phyloP scores from a whole-genome alignment of 1,140 invertebrate species.

The Platyura marginata region DNA sequence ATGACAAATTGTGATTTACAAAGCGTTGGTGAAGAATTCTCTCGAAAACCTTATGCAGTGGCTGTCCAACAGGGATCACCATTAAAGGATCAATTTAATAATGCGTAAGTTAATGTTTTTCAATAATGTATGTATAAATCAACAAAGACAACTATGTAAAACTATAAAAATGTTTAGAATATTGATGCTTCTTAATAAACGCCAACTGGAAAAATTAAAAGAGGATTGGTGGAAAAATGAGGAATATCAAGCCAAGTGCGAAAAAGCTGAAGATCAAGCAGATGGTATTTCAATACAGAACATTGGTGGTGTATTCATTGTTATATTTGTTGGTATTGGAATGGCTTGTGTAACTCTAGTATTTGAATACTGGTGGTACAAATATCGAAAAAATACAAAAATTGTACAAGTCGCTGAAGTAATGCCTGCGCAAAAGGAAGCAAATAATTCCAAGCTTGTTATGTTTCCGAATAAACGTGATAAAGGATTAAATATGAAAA shows the following conservation, averaged over 20 bases:
- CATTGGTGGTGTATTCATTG: conserved; percentile 94
- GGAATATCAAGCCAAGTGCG: conserved; percentile 55
- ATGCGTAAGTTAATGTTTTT: conserved; percentile 47
- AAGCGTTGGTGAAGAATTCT: conserved; percentile 89
- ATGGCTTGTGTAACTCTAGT: conserved; percentile 80
- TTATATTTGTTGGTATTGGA: conserved; percentile 85
- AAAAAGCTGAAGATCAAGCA: conserved; percentile 76
- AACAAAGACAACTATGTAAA: background rate
- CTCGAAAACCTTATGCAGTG: conserved; percentile 88
- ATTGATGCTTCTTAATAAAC: conserved; percentile 76
- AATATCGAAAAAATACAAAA: conserved; percentile 39
- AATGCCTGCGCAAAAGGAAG: too few species aligned
- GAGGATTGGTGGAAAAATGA: conserved; percentile 93
- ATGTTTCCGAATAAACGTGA: too few species aligned
- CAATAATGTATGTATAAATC: background rate
- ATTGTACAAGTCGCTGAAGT: conserved; percentile 31
- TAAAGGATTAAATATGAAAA: too few species aligned
- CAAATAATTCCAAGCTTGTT: too few species aligned
- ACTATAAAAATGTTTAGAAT: conserved; percentile 41
- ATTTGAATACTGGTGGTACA: conserved; percentile 91
- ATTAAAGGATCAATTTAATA: conserved; percentile 78
- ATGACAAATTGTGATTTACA: conserved; percentile 82
- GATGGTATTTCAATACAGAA: conserved; percentile 95
- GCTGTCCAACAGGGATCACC: conserved; percentile 92
- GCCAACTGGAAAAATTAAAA: conserved; percentile 81